These are phyloP conservation scores for Nemopilema nomurai DNA, from an alignment of 30 jellyfish, hydroid and myxozoan genomes.

Conservation along the genomic window DNA sequence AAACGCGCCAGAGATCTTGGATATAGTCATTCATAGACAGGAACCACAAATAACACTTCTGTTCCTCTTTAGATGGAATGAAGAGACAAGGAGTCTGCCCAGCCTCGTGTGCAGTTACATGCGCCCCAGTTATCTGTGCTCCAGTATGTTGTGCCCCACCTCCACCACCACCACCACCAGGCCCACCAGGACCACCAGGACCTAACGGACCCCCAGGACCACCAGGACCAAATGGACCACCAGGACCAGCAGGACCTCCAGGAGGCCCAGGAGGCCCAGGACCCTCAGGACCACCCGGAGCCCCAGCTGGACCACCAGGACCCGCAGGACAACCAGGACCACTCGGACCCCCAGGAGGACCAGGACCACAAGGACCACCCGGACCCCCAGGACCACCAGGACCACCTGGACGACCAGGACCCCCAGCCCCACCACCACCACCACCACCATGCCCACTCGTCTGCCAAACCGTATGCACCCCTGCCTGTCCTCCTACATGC, in stretches of 20 bases:
- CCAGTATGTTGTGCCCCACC: slow-evolving; percentile 89
- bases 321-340: slow-evolving; percentile 90
- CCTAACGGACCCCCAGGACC: slow-evolving; percentile 99
- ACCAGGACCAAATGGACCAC: slow-evolving; percentile 99
- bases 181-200: slow-evolving; percentile 99
- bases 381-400: slow-evolving; percentile 99
- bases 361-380: slow-evolving; percentile 95
- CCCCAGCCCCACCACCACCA: slow-evolving; percentile 99
- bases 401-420: slow-evolving; percentile 97
- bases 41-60: neutral
- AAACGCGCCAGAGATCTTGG: too few relatives aligned
- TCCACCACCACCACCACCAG: slow-evolving; percentile 99
- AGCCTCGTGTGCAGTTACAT: slow-evolving; percentile 46
- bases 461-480: slow-evolving; percentile 67
- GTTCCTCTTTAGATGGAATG: slow-evolving; percentile 36
- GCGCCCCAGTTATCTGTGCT: slow-evolving; percentile 64
- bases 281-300: slow-evolving; percentile 91
- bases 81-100: slow-evolving; percentile 82
- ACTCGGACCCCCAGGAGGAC: slow-evolving; percentile 92
- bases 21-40: too few relatives aligned
- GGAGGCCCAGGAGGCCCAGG: slow-evolving; percentile 89
- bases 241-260: slow-evolving; percentile 97
- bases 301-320: slow-evolving; percentile 97
- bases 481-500: slow-evolving; percentile 88
- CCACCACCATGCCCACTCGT: slow-evolving; percentile 96